Conservation (phyloP, 1,140 invertebrate species). For the Pseudobourletiella spinata region DNA sequence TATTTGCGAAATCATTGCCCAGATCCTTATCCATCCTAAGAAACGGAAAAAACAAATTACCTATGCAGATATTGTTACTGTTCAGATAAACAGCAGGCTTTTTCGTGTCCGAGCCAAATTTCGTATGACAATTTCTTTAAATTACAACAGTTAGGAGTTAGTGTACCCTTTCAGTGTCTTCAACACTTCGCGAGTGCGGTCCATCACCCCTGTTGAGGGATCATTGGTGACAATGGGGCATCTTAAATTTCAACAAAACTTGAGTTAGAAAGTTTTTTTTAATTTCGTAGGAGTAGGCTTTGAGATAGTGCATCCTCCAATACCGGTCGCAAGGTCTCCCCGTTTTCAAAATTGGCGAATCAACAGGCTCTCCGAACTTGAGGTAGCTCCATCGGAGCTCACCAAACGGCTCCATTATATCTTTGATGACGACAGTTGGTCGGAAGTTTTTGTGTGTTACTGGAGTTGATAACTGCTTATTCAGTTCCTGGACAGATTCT, state of each 20-base stretch:
- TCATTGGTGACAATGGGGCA: slow-evolving; percentile 41
- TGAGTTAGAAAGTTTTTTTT: background rate
- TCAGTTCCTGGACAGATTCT: slow-evolving; percentile 39
- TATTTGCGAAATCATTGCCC: slow-evolving; percentile 14
- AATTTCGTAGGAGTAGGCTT: background rate
- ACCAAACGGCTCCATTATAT: slow-evolving; percentile 27
- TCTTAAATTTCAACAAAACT: slow-evolving; percentile 18
- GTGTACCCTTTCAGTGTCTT: no score
- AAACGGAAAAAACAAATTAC: background rate
- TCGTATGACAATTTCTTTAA: no score
- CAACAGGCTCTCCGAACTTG: slow-evolving; percentile 34
- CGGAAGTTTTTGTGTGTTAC: slow-evolving; percentile 36
- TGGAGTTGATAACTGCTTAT: slow-evolving; percentile 35
- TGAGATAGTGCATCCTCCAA: background rate
- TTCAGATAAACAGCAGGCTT: no score
- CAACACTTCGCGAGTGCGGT: slow-evolving; percentile 40
- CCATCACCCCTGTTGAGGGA: slow-evolving; percentile 38
- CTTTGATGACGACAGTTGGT: slow-evolving; percentile 36
- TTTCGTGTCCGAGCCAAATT: no score
- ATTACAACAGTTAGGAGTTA: no score
- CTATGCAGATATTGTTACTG: no score
- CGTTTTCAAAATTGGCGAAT: slow-evolving; percentile 25
- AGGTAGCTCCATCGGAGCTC: slow-evolving; percentile 38
- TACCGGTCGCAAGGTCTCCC: slow-evolving; percentile 38
- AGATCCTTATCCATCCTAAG: slow-evolving; percentile 11